These are phyloP conservation scores for Grallaria varia DNA, from an alignment of 2,113 vertebrate genomes.

Conservation along the genomic window DNA sequence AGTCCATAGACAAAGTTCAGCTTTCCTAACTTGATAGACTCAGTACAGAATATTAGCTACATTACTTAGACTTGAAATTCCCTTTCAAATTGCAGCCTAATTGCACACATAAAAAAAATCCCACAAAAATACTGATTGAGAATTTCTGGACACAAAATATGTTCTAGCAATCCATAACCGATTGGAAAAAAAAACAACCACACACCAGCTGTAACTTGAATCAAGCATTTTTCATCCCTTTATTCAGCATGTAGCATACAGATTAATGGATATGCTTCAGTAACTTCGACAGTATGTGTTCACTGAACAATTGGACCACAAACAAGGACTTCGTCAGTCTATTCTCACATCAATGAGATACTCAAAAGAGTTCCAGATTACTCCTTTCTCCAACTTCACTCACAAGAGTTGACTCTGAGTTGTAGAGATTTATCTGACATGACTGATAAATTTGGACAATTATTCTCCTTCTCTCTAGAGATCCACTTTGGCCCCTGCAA, in stretches of 20 bases:
- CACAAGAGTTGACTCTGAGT: constrained; percentile 18
- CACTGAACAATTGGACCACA: constrained; percentile 51
- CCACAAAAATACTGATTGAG: not conserved
- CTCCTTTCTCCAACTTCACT: constrained; percentile 37
- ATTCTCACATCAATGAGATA: constrained; percentile 19
- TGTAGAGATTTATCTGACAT: constrained; percentile 39
- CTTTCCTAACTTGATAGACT: not conserved
- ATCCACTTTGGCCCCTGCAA: constrained; percentile 43
- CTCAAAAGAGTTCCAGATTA: constrained; percentile 59
- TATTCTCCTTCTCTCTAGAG: constrained; percentile 33
- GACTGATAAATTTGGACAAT: constrained; percentile 43
- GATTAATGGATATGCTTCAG: constrained; percentile 45
- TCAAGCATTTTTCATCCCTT: constrained; percentile 30
- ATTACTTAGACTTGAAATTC: not conserved
- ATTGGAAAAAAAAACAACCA: not conserved
- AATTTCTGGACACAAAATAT: constrained; percentile 18
- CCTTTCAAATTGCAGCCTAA: not conserved
- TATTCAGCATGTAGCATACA: constrained; percentile 13
- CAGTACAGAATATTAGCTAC: not conserved
- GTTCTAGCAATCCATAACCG: not conserved
- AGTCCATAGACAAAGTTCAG: not conserved
- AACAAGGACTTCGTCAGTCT: constrained; percentile 33
- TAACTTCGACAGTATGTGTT: not conserved
- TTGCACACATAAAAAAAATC: not conserved
- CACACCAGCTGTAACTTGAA: not conserved